These are phyloP conservation scores for Oostethus manadensis DNA, from an alignment of 2,113 vertebrate species.

Conservation along the genomic window DNA sequence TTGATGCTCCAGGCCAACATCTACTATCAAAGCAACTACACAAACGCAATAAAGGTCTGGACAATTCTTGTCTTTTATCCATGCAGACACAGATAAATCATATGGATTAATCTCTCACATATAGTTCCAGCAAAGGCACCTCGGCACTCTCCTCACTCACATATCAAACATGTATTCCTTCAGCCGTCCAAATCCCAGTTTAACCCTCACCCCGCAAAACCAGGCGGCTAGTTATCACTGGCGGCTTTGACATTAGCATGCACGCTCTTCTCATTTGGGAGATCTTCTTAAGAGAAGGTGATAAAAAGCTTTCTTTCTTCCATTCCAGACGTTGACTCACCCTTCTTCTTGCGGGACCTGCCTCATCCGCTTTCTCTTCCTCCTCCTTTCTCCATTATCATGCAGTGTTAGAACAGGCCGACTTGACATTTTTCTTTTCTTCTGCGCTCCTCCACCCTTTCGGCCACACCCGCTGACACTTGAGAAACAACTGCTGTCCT, in stretches of 20 bases:
- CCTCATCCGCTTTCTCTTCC: slow-evolving; percentile 29
- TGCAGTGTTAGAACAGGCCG: slow-evolving; percentile 44
- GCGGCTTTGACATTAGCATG: slow-evolving; percentile 66
- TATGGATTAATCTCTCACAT: slow-evolving; percentile 61
- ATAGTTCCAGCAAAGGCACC: slow-evolving; percentile 59
- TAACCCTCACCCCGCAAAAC: slow-evolving; percentile 62
- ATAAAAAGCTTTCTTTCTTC: slow-evolving; percentile 67
- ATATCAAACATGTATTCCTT: slow-evolving; percentile 68
- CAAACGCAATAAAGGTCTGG: slow-evolving; percentile 28
- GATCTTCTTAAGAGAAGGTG: slow-evolving; percentile 64
- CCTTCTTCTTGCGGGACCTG: slow-evolving; percentile 58
- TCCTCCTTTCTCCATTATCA: slow-evolving; percentile 59
- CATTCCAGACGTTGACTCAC: slow-evolving; percentile 65
- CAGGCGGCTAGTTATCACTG: slow-evolving; percentile 61
- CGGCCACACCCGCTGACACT: slow-evolving; percentile 57
- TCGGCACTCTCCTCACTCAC: slow-evolving; percentile 45
- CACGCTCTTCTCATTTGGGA: slow-evolving; percentile 65
- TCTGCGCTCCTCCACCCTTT: slow-evolving; percentile 37
- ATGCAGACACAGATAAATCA: slow-evolving; percentile 53
- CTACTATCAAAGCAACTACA: slow-evolving; percentile 31
- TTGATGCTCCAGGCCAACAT: slow-evolving; percentile 40
- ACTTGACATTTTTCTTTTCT: slow-evolving; percentile 62
- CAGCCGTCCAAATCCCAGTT: slow-evolving; percentile 63
- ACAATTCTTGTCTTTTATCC: slow-evolving; percentile 30
- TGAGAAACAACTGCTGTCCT: slow-evolving; percentile 59